Evolutionary conservation across 2,113 vertebrate genomes (phyloP).

Genomic region (Macheiramphus alcinus): DNA sequence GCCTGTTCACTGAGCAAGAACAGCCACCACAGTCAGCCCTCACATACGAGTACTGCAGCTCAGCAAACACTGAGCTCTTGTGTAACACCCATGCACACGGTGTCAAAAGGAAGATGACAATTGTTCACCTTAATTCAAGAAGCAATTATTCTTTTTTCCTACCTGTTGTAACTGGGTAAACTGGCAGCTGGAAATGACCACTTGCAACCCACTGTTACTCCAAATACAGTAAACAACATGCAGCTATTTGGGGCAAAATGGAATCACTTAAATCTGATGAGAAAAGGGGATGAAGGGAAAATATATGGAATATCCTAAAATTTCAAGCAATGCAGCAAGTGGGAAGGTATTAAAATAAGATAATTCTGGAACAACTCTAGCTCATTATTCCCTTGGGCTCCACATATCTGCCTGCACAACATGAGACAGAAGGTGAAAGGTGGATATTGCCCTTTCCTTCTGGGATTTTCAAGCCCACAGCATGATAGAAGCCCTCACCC

Average conservation of each 20-base stretch:
- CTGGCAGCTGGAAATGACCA: background rate
- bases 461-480: background rate
- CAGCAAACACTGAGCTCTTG: accelerated
- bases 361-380: background rate
- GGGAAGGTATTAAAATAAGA: background rate
- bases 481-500: background rate
- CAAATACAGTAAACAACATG: background rate
- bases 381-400: background rate
- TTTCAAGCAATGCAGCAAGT: background rate
- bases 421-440: background rate
- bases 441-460: background rate
- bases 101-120: background rate
- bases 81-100: accelerated
- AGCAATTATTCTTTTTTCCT: background rate
- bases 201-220: background rate
- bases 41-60: accelerated
- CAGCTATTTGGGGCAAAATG: background rate
- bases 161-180: background rate
- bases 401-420: background rate
- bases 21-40: background rate
- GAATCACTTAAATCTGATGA: background rate
- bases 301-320: background rate
- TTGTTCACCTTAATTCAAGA: background rate
- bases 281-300: background rate
- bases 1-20: background rate